Evolutionary conservation across 2,888 invertebrate species (phyloP), one percentile per base, ranked within the genome.

Genomic region (Ceratothoa steindachneri): DNA sequence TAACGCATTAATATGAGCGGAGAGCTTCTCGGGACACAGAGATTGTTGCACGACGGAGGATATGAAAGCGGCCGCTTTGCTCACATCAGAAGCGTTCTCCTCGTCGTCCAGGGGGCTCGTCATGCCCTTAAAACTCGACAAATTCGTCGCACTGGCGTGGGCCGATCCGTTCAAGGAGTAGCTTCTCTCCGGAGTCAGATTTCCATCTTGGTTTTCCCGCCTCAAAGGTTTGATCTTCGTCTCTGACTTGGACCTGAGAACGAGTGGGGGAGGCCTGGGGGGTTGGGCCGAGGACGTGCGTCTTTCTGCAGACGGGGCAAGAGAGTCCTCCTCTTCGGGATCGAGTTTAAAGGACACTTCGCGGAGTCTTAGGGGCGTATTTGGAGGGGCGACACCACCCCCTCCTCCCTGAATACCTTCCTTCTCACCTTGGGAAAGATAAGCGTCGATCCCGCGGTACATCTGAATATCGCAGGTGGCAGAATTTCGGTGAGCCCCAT

Each of bases 201-300:
- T 60, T 15, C 60, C 27, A 12, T 60, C 3, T 60, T 60, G 9
- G 1, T 60, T 24, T 24, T 60, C 27, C 19, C 19, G n/a, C 24
- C 24, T 60, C 5, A 9, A 41, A 9, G 60, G 27, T 60, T 24
- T 60, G 12, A 60, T 60, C 3, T 60, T 60, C 22, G 60, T 24
- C 12, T 60, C 60, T 24, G 60, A 60, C 27, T 60, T 60, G n/a
- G 60, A 60, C 27, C 60, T 60, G 60, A 60, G 60, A 24, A 60
- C 60, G 27, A 1, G 24, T 22, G 60, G 60, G 24, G 60, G 60
- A 9, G 41, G 41, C 41, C 7, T 9, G 7, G 5, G 5, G 7
- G 15, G 15, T 5, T 41, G 5, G 5, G 5, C 7, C 7, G 41
- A 15, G 15, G 41, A 41, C 5, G 15, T 5, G n/a, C n/a, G n/a